These are phyloP conservation scores for Arrhamphus sclerolepis DNA, from an alignment of 2,797 vertebrate species.

Conservation along the genomic window DNA sequence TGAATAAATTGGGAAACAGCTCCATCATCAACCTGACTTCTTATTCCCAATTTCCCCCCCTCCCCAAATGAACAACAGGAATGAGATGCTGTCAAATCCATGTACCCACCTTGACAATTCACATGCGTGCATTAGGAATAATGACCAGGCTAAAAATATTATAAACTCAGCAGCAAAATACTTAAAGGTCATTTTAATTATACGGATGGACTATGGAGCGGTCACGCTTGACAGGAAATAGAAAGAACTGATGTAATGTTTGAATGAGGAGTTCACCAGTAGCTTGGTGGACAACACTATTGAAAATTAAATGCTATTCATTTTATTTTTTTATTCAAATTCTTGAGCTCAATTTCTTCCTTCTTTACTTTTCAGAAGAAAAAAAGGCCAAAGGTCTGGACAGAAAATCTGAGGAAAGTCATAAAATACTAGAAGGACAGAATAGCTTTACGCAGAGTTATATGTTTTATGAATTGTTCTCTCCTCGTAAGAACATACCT, in stretches of 20 bases:
- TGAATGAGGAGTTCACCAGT: conserved; percentile 51
- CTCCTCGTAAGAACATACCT: conserved; percentile 10
- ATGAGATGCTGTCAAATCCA: conserved; percentile 69
- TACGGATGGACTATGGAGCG: conserved; percentile 75
- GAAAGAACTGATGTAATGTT: conserved; percentile 78
- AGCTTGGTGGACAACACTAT: conserved; percentile 28
- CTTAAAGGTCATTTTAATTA: conserved; percentile 83
- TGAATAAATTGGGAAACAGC: conserved; percentile 76
- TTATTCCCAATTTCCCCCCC: conserved; percentile 42
- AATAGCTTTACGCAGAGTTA: conserved; percentile 21
- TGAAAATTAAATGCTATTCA: conserved; percentile 31
- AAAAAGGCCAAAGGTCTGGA: conserved; percentile 34
- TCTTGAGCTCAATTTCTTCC: conserved; percentile 8
- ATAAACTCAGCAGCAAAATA: conserved; percentile 69
- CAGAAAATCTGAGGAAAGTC: conserved; percentile 46
- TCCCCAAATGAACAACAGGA: conserved; percentile 69
- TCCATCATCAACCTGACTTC: conserved; percentile 72
- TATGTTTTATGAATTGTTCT: conserved; percentile 43
- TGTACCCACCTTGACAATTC: conserved; percentile 66
- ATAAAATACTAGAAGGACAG: conserved; percentile 18
- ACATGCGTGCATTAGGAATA: conserved; percentile 74
- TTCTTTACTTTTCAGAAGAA: conserved; percentile 13
- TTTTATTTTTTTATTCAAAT: too few relatives aligned
- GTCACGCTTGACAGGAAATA: conserved; percentile 69
- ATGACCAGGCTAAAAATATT: conserved; percentile 79